These are phyloP conservation scores for Manduca sexta DNA, from an alignment of 1,140 invertebrate genomes.

Conservation along the genomic window DNA sequence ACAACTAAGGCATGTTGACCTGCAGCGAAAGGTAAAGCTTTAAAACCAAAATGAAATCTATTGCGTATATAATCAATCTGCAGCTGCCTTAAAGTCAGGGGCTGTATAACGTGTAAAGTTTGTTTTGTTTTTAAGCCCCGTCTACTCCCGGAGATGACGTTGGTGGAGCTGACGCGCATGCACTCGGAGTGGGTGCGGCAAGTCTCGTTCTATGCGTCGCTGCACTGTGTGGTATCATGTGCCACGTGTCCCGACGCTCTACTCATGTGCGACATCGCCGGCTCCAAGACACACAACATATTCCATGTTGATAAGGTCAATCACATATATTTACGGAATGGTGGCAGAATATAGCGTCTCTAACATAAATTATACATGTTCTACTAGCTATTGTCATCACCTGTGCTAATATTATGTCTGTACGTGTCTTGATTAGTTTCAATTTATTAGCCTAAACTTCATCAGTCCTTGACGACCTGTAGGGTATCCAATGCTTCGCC, in stretches of 20 bases:
- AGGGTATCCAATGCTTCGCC: constrained; percentile 75
- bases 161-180: constrained; percentile 72
- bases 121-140: constrained; percentile 27
- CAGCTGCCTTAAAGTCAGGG: too few species aligned
- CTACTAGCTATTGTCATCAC: too few species aligned
- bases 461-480: background rate
- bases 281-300: constrained; percentile 51
- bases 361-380: too few species aligned
- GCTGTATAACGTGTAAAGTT: background rate
- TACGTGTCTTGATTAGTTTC: too few species aligned
- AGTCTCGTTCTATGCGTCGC: constrained; percentile 75
- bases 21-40: constrained; percentile 60
- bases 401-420: too few species aligned
- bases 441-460: too few species aligned
- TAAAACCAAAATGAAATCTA: background rate
- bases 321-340: background rate
- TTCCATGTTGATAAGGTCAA: constrained; percentile 51
- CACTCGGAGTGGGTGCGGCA: constrained; percentile 79
- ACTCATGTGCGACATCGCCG: constrained; percentile 54
- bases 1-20: constrained; percentile 73
- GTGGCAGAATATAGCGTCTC: background rate
- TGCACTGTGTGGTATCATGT: constrained; percentile 72
- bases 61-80: too few species aligned
- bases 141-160: constrained; percentile 54
- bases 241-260: constrained; percentile 63